phyloP scores from a whole-genome alignment of 2,113 vertebrate species.

The Thamnaconus septentrionalis region DNA sequence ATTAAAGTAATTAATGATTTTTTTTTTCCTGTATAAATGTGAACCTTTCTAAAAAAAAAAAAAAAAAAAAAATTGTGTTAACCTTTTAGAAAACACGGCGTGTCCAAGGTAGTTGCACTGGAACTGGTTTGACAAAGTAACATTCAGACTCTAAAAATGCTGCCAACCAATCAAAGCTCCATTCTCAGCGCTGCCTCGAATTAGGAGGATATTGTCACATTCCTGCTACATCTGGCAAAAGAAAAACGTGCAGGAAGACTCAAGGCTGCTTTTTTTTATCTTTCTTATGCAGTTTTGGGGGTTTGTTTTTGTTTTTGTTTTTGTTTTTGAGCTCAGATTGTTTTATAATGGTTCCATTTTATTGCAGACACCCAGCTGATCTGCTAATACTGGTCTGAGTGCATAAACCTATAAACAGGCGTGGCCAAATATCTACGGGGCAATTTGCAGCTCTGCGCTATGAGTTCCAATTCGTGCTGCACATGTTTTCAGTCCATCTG shows the following conservation, averaged over 20 bases:
- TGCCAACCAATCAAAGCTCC: conserved; percentile 24
- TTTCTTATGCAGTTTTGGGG: not conserved
- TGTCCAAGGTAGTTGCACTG: not conserved
- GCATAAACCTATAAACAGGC: not conserved
- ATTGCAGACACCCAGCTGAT: not conserved
- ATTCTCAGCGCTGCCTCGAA: conserved; percentile 31
- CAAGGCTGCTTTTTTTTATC: too few relatives aligned
- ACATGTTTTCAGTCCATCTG: not conserved
- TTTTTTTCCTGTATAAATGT: not conserved
- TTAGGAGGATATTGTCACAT: conserved; percentile 52
- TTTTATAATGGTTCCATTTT: not conserved
- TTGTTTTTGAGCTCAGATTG: not conserved
- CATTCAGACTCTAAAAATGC: conserved; percentile 44
- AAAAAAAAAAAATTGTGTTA: too few relatives aligned
- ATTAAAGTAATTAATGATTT: not conserved
- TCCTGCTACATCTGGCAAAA: conserved; percentile 15
- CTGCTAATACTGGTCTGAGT: not conserved
- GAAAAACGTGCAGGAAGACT: not conserved
- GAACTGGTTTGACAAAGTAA: conserved; percentile 10
- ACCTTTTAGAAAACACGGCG: not conserved
- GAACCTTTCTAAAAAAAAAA: conserved; percentile 3
- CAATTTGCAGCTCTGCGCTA: not conserved
- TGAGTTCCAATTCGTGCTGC: not conserved
- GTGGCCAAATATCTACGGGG: not conserved
- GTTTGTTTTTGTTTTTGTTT: not conserved